Conservation (phyloP, 2,113 vertebrate genomes). For the Alethe castanea region DNA sequence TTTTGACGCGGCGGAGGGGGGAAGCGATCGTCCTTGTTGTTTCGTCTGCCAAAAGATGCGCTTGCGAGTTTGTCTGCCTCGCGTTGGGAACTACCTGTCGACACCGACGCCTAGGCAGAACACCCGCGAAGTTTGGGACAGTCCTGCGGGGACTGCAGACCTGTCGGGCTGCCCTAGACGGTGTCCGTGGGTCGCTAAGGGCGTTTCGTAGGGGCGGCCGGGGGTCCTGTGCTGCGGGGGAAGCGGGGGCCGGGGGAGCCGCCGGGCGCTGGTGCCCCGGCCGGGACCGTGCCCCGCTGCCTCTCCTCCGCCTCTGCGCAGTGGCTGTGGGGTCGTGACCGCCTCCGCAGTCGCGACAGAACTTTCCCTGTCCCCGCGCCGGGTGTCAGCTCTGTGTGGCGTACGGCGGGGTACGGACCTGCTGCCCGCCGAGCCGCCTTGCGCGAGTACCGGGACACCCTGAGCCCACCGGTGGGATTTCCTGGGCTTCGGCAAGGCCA, state of each 20-base stretch:
- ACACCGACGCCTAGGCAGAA: background rate
- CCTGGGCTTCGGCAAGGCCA: background rate
- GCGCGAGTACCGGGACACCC: background rate
- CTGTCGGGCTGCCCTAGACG: background rate
- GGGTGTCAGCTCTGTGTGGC: rapidly evolving
- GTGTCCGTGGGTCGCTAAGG: background rate
- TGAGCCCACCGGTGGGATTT: background rate
- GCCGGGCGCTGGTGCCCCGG: background rate
- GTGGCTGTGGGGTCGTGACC: rapidly evolving
- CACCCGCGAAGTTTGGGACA: background rate
- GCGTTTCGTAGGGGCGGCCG: background rate
- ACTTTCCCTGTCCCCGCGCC: background rate
- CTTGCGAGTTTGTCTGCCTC: background rate
- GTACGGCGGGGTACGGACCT: background rate
- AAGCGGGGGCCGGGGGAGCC: too few relatives aligned
- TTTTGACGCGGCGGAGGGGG: background rate
- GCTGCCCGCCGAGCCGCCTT: background rate
- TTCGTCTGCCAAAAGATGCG: background rate
- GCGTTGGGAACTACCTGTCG: background rate
- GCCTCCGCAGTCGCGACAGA: background rate
- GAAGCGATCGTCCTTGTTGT: background rate
- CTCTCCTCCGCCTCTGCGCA: background rate
- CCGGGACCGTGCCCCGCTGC: background rate
- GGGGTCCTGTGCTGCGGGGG: background rate
- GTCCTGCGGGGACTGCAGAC: background rate